Evolutionary conservation across 2,888 invertebrate genomes (phyloP), one percentile per base, ranked within the genome.

Genomic region (Sinelater perroti): DNA sequence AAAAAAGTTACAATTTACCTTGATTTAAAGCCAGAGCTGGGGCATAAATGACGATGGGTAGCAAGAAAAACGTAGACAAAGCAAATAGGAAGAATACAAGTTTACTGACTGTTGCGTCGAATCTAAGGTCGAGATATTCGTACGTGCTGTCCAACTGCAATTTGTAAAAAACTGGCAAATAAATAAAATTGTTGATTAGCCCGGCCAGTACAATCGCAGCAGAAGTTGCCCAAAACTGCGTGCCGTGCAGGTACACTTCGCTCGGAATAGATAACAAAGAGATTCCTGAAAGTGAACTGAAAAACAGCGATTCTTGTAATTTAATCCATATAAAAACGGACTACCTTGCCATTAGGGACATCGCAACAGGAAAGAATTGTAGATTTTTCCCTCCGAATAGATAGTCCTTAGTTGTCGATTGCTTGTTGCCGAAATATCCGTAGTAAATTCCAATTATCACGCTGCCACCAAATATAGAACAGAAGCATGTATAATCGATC

Each of bases 321-420:
- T n/a, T n/a, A n/a, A n/a, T n/a, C n/a, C n/a, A n/a, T n/a, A n/a
- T n/a, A n/a, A n/a, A n/a, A n/a, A n/a, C n/a, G n/a, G n/a, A n/a
- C n/a, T 56, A 87, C 88, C 87, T 87, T 1, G 89, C 85, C 65
- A 87, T 82, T 2, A 90, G 77, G 10, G 88, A 89, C 75, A 89
- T 80, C 1, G 87, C 84, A 52, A 90, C 83, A 0, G 90, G 88
- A 66, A 90, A 81, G 13, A 85, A 81, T 1, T 84, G 83, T 87
- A 90, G 87, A 66, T 83, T 82, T 72, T 87, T 85, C n/a, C 86
- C 86, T 13, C 87, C 89, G 72, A 88, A 82, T 35, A 89, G 74
- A 71, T 89, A 88, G 45, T 88, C 88, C 7, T 80, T 76, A 1
- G 87, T 85, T 0, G 84, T 85, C 58, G 83, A 82, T 69, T 85